Evolutionary conservation across 2,797 vertebrate species (phyloP), one percentile per base, ranked within the genome.

Genomic region (Pristis pectinata): DNA sequence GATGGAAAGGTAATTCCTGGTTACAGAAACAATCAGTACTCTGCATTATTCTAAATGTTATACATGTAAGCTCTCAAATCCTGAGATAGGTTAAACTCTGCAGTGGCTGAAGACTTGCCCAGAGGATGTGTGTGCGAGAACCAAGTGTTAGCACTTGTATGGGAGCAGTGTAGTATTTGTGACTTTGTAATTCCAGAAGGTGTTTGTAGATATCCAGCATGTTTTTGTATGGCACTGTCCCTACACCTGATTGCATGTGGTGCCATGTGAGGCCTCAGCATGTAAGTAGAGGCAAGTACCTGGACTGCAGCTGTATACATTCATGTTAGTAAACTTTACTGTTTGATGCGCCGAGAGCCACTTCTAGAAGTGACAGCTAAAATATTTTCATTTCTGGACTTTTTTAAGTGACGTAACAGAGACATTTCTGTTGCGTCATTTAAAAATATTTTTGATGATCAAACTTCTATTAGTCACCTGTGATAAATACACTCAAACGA

Each of bases 241-340:
- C 41, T 76, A 56, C 92, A 94, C 34, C 27, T 24, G 19, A 56
- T 24, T 94, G 92, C 44, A 94, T 76, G 27, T 15, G 13, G 11
- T 94, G 17, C 70, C 92, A 76, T 17, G 67, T 93, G 64, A 93
- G 27, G 41, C 92, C 92, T 53, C 67, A 53, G 92, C 92, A 94
- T 94, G 92, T 9, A 53, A 76, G 27, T 74, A 76, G 92, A 53
- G 72, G 92, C 30, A 49, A 74, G 24, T 67, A 13, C 41, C 22
- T 30, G 72, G 70, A 76, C 67, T 0, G 70, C 17, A 76, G 44
- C 24, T 22, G 49, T 19, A n/a, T 41, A 11, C 19, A 49, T 72
- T 72, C 64, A 49, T 49, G 19, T 61, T 34, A 85, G 93, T 93
- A 37, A 44, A 22, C 70, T 93, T 19, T 37, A 70, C 34, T 74